These are phyloP conservation scores for Allolobophora icterica DNA, from an alignment of 2,888 invertebrate genomes.

Conservation along the genomic window DNA sequence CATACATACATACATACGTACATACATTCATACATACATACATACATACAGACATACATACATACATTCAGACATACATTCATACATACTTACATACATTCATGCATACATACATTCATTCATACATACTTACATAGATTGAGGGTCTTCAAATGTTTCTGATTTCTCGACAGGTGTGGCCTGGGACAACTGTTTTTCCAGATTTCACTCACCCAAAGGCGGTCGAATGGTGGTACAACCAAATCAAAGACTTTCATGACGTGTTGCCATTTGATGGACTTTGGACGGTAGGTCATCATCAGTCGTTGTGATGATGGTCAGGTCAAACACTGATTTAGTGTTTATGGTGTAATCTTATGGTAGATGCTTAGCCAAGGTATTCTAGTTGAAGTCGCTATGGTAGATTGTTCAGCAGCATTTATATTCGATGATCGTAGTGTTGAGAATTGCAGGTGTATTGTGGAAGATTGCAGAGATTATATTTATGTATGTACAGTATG, in stretches of 20 bases:
- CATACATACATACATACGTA: too few species aligned
- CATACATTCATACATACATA: too few species aligned
- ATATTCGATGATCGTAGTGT: background rate
- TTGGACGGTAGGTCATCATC: slow-evolving; percentile 55
- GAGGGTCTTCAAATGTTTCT: background rate
- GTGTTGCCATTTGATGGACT: slow-evolving; percentile 54
- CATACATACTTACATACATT: too few species aligned
- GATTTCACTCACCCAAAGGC: slow-evolving; percentile 50
- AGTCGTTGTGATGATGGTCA: background rate
- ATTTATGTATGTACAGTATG: background rate
- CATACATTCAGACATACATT: too few species aligned
- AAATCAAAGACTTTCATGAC: slow-evolving; percentile 48
- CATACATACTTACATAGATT: too few species aligned
- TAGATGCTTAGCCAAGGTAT: too few species aligned
- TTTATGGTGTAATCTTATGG: background rate
- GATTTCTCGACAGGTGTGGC: slow-evolving; percentile 52
- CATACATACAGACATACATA: too few species aligned
- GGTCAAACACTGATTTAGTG: background rate
- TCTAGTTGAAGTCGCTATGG: background rate
- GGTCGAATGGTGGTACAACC: slow-evolving; percentile 50
- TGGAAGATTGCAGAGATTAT: background rate
- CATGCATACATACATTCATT: too few species aligned
- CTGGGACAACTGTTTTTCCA: slow-evolving; percentile 50
- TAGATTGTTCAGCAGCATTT: background rate
- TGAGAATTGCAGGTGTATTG: background rate